Conservation (phyloP, 2,797 vertebrate species). For the Acanthornis magna region DNA sequence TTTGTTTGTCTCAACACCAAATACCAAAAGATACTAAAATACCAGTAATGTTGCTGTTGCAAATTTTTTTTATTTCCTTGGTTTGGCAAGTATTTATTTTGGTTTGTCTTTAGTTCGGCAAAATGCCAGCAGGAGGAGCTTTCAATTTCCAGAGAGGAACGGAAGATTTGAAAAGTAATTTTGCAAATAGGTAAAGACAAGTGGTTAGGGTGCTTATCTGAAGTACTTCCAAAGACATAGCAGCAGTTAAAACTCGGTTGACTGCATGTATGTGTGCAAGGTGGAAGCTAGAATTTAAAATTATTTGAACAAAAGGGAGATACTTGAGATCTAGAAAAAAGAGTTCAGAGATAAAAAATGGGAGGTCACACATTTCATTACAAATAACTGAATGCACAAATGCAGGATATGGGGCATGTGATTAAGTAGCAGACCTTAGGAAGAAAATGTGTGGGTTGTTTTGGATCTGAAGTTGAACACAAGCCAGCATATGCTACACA, state of each 20-base stretch:
- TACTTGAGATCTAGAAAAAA: neutral
- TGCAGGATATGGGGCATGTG: neutral
- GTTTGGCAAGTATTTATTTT: neutral
- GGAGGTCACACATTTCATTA: accelerated
- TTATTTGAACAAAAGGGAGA: neutral
- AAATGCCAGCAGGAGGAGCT: constrained; percentile 42
- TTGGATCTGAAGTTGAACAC: neutral
- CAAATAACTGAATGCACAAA: neutral
- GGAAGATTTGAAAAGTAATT: neutral
- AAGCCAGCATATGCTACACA: neutral
- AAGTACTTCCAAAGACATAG: neutral
- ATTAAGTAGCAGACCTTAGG: neutral
- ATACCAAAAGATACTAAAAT: neutral
- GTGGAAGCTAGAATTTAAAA: neutral
- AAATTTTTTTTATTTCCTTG: neutral
- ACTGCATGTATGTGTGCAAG: accelerated
- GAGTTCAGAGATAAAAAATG: neutral
- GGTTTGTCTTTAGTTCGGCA: neutral
- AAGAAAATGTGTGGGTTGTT: neutral
- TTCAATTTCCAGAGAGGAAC: neutral
- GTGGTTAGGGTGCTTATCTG: neutral
- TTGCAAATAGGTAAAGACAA: neutral
- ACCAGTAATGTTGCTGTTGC: neutral
- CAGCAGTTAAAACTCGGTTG: neutral
- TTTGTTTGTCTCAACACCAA: neutral